These are phyloP conservation scores for Labeo rohita DNA, from an alignment of 2,113 vertebrate genomes.

Conservation along the genomic window DNA sequence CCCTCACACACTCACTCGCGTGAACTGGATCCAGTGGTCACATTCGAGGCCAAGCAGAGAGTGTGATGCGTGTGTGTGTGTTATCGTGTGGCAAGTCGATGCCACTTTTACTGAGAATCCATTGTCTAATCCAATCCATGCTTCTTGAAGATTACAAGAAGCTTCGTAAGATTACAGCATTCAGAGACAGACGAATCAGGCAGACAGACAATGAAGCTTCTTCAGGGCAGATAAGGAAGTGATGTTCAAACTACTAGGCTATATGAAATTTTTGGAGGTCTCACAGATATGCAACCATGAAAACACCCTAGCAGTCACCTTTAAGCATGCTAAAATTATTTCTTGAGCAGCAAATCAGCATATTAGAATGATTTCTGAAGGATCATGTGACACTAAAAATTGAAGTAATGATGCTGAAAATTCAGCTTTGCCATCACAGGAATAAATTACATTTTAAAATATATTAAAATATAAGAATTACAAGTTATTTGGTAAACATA, in stretches of 20 bases:
- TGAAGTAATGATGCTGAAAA: not conserved
- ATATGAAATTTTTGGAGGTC: not conserved
- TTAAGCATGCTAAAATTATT: not conserved
- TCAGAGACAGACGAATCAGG: constrained; percentile 41
- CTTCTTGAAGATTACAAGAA: no score
- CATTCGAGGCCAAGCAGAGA: not conserved
- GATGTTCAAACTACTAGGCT: constrained; percentile 22
- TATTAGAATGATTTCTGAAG: not conserved
- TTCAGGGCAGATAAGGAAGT: constrained; percentile 37
- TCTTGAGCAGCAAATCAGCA: not conserved
- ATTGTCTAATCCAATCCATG: constrained; percentile 61
- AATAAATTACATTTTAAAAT: not conserved
- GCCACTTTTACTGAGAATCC: constrained; percentile 62
- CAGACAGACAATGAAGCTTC: constrained; percentile 58
- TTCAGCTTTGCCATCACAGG: not conserved
- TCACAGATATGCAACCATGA: not conserved
- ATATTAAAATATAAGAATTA: no score
- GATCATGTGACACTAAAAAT: not conserved
- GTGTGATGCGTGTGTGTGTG: constrained; percentile 44
- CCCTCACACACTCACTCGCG: constrained; percentile 57
- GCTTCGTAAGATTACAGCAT: constrained; percentile 62
- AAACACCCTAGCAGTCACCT: not conserved
- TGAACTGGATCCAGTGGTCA: constrained; percentile 8
- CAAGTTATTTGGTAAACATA: not conserved
- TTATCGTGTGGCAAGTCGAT: not conserved